Percentiles rank a stretch among this genome's conserved stretches.
These are phyloP conservation scores for Eumeta japonica DNA, from an alignment of 1,140 invertebrate genomes.

Conservation along the genomic window DNA sequence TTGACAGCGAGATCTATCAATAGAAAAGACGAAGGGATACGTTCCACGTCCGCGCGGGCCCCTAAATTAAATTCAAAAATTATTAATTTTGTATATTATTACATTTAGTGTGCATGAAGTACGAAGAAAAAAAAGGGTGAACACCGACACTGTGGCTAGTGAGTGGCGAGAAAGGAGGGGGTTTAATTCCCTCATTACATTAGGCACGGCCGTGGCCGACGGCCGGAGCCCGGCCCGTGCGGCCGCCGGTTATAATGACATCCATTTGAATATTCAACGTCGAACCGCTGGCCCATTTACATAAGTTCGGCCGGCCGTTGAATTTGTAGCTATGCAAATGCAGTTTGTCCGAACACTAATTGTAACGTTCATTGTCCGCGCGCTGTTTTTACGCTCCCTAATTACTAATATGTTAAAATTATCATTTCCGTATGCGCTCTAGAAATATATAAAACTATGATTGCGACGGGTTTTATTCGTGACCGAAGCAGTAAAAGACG, in stretches of 20 bases:
- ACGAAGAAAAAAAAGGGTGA: not conserved
- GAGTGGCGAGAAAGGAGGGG: conserved; percentile 13
- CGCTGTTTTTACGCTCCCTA: too few relatives aligned
- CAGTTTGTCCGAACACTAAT: conserved; percentile 27
- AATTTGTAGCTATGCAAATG: conserved; percentile 45
- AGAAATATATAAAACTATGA: too few relatives aligned
- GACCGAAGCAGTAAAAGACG: too few relatives aligned
- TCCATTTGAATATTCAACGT: conserved; percentile 58
- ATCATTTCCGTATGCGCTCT: too few relatives aligned
- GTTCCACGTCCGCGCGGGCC: too few relatives aligned
- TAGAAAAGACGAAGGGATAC: too few relatives aligned
- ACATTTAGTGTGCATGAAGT: not conserved
- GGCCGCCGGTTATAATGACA: conserved; percentile 55
- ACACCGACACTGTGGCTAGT: not conserved
- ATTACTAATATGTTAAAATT: too few relatives aligned
- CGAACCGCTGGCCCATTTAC: conserved; percentile 51
- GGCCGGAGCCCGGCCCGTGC: conserved; percentile 42
- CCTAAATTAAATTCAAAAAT: too few relatives aligned
- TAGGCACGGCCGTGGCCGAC: conserved; percentile 36
- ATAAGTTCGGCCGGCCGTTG: conserved; percentile 48
- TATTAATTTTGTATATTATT: too few relatives aligned
- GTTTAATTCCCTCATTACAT: conserved; percentile 52
- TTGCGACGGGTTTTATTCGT: too few relatives aligned
- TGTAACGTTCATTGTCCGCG: conserved; percentile 27
- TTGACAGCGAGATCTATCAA: too few relatives aligned